Conservation (phyloP, 2,888 invertebrate genomes). For the Pomacea canaliculata region DNA sequence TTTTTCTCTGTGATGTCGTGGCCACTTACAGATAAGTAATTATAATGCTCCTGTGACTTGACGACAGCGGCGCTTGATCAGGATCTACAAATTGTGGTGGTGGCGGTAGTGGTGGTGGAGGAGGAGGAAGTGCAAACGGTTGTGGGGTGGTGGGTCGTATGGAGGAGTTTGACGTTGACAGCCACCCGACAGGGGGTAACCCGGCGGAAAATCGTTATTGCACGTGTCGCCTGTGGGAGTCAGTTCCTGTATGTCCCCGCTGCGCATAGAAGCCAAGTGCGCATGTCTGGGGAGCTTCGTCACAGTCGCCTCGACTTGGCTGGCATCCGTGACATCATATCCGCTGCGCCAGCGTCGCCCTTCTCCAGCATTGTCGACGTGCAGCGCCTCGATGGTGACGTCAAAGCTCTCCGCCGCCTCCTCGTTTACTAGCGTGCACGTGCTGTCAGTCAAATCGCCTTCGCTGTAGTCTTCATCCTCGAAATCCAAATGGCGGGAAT, state of each 20-base stretch:
- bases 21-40: conserved; percentile 43
- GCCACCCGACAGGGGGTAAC: too few relatives aligned
- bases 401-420: conserved; percentile 27
- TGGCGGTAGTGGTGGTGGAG: not conserved
- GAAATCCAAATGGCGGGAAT: not conserved
- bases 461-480: not conserved
- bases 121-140: not conserved
- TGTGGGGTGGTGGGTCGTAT: not conserved
- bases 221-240: conserved; percentile 19
- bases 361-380: not conserved
- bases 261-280: too few relatives aligned
- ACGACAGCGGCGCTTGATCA: conserved; percentile 24
- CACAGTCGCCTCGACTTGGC: too few relatives aligned
- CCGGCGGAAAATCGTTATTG: too few relatives aligned
- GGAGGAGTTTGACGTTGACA: too few relatives aligned
- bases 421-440: conserved; percentile 18
- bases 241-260: conserved; percentile 24
- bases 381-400: conserved; percentile 27
- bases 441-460: not conserved
- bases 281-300: too few relatives aligned
- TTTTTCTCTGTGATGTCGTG: too few relatives aligned
- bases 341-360: too few relatives aligned
- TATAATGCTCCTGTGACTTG: conserved; percentile 42
- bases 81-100: not conserved
- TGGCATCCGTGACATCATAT: too few relatives aligned